Conservation (phyloP, 2,888 invertebrate species). For the Clivina fossor region DNA sequence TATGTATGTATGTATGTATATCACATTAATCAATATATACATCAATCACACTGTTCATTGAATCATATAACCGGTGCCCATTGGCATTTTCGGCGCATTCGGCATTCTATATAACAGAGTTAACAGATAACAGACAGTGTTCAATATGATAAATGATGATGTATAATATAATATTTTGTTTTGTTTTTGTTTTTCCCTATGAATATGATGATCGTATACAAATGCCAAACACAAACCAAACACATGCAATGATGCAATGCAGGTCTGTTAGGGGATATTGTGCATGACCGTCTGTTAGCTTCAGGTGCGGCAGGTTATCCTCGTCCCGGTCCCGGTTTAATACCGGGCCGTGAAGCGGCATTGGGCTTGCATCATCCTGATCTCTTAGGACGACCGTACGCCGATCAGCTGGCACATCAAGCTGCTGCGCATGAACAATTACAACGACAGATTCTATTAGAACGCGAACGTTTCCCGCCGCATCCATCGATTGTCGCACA, state of each 20-base stretch:
- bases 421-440: slow-evolving; percentile 83
- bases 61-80: too few species aligned
- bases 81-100: too few species aligned
- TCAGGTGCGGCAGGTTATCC: slow-evolving; percentile 57
- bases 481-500: slow-evolving; percentile 66
- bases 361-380: slow-evolving; percentile 75
- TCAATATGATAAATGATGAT: too few species aligned
- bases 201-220: too few species aligned
- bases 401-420: slow-evolving; percentile 77
- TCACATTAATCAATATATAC: too few species aligned
- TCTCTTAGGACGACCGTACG: slow-evolving; percentile 77
- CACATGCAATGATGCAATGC: not conserved
- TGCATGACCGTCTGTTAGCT: slow-evolving; percentile 32
- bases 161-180: too few species aligned
- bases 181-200: too few species aligned
- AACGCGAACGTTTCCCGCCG: slow-evolving; percentile 72
- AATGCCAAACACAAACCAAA: too few species aligned
- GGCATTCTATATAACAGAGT: too few species aligned
- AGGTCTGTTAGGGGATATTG: slow-evolving; percentile 13
- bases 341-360: slow-evolving; percentile 62
- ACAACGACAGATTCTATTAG: slow-evolving; percentile 80
- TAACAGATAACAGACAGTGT: too few species aligned
- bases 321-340: slow-evolving; percentile 50
- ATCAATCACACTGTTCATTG: too few species aligned
- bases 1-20: too few species aligned